phyloP scores from a whole-genome alignment of 2,113 vertebrate species.

The Lamprotornis superbus region DNA sequence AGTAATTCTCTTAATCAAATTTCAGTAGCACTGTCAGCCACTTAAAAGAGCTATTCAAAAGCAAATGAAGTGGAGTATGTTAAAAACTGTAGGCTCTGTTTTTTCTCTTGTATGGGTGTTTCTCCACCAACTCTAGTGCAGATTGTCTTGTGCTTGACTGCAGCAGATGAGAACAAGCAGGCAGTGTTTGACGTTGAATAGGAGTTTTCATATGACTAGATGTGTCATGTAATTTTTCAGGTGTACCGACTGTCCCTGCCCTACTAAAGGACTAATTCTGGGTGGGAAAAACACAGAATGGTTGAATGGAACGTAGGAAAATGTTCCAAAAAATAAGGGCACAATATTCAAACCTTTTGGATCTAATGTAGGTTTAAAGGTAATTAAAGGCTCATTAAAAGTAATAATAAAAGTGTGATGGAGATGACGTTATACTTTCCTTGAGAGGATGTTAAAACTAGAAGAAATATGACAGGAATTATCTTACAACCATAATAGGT shows the following conservation, averaged over 20 bases:
- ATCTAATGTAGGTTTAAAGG: not conserved
- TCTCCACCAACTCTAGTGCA: not conserved
- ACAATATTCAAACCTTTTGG: not conserved
- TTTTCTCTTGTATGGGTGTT: not conserved
- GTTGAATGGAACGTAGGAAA: not conserved
- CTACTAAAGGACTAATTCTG: not conserved
- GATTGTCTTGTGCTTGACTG: not conserved
- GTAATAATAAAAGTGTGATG: not conserved
- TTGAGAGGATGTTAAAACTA: conserved; percentile 3
- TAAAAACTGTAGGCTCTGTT: not conserved
- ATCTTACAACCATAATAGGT: not conserved
- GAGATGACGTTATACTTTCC: not conserved
- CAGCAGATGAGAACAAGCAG: not conserved
- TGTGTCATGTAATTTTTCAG: not conserved
- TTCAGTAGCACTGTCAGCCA: not conserved
- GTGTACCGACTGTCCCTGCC: not conserved
- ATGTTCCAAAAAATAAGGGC: not conserved
- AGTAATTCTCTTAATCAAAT: not conserved
- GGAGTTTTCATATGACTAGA: not conserved
- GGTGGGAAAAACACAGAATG: not conserved
- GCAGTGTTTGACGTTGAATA: not conserved
- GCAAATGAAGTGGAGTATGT: not conserved
- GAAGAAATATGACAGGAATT: conserved; percentile 35
- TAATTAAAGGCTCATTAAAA: not conserved
- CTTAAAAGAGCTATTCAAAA: not conserved